Conservation (phyloP, 2,797 vertebrate genomes). For the Clarias fuscus region DNA sequence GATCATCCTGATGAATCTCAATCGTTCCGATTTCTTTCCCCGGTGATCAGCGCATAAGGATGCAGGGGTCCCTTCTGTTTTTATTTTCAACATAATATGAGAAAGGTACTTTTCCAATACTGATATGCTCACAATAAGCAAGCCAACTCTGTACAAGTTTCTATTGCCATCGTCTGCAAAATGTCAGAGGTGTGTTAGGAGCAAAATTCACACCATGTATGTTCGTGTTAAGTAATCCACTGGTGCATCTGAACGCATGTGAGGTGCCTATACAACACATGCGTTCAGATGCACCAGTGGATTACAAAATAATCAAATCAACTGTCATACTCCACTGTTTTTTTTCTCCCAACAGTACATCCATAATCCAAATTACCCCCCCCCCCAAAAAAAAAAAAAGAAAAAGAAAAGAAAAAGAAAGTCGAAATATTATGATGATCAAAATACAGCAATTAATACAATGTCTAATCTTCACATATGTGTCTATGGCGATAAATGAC, state of each 20-base stretch:
- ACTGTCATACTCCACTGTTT: background rate
- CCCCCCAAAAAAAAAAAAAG: too few species aligned
- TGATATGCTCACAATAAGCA: background rate
- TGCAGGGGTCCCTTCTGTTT: background rate
- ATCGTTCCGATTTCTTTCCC: background rate
- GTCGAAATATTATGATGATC: too few species aligned
- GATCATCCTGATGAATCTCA: background rate
- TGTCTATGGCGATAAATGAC: background rate
- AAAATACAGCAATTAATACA: background rate
- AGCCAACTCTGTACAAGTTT: background rate
- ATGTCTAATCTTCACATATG: background rate
- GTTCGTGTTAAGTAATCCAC: background rate
- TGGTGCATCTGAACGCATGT: background rate
- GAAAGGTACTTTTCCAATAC: background rate
- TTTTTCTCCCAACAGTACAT: background rate
- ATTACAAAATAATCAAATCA: background rate
- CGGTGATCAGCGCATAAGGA: too few species aligned
- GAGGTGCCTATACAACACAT: background rate
- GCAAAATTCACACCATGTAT: background rate
- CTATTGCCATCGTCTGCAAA: background rate
- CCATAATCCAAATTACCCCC: background rate
- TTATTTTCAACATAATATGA: background rate
- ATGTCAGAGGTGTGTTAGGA: slow-evolving; percentile 1
- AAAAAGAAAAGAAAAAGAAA: background rate
- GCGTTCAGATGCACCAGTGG: background rate